phyloP scores from a whole-genome alignment of 2,113 vertebrate genomes.

The Willisornis vidua region DNA sequence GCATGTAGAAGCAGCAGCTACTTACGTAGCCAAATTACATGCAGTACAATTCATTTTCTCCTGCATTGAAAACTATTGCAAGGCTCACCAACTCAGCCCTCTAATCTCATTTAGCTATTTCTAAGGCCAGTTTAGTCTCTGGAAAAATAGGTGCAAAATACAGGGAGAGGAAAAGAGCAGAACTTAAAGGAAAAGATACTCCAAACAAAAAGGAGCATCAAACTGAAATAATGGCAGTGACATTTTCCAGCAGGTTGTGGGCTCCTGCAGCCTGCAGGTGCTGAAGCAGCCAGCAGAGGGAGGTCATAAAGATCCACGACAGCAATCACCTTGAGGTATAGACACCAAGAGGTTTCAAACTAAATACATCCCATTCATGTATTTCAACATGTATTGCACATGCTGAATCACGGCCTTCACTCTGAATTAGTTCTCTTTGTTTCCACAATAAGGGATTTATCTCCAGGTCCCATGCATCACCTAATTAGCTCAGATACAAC shows the following conservation, averaged over 20 bases:
- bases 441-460: neutral
- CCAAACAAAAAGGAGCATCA: neutral
- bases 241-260: neutral
- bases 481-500: neutral
- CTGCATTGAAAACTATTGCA: neutral
- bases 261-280: neutral
- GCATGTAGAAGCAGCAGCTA: neutral
- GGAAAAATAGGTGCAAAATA: neutral
- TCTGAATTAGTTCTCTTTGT: neutral
- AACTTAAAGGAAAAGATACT: neutral
- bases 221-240: neutral
- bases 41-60: neutral
- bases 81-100: neutral
- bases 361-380: neutral
- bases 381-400: neutral
- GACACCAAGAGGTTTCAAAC: neutral
- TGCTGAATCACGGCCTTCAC: neutral
- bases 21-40: neutral
- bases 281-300: constrained; percentile 35
- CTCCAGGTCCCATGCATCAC: neutral
- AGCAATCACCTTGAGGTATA: neutral
- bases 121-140: neutral
- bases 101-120: constrained; percentile 5
- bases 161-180: neutral
- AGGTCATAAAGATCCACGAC: neutral